Conservation (phyloP, 2,888 invertebrate genomes). For the Bhutanitis thaidina region DNA sequence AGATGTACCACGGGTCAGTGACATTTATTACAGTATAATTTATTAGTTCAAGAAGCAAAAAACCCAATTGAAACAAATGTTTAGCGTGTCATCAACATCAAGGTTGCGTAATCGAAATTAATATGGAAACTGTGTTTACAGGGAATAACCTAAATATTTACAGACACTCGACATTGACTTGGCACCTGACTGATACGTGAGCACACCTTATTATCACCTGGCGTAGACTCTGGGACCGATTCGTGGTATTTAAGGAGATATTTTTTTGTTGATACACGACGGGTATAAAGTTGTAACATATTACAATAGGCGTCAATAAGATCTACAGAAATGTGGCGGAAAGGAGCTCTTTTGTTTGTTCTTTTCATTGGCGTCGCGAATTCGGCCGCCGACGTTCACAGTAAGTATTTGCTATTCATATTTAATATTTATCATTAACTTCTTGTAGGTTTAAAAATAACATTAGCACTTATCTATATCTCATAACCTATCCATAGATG, state of each 20-base stretch:
- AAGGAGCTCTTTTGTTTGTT: conserved; percentile 37
- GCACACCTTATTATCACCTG: conserved; percentile 38
- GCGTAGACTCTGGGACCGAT: conserved; percentile 29
- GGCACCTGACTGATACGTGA: conserved; percentile 34
- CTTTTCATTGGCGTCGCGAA: conserved; percentile 31
- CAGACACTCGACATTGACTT: conserved; percentile 27
- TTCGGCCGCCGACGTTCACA: conserved; percentile 30
- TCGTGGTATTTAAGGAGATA: conserved; percentile 33
- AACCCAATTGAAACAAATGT: too few species aligned
- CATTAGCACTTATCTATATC: too few species aligned
- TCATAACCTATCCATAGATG: too few species aligned
- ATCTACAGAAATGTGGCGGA: conserved; percentile 47
- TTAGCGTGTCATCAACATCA: background rate
- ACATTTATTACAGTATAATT: too few species aligned
- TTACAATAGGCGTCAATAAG: conserved; percentile 31
- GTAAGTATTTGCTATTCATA: conserved; percentile 36
- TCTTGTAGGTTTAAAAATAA: too few species aligned
- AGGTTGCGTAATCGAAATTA: conserved; percentile 28
- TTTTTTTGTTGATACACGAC: conserved; percentile 35
- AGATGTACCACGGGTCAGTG: too few species aligned
- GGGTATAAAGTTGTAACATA: conserved; percentile 52
- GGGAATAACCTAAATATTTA: conserved; percentile 19
- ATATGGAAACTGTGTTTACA: conserved; percentile 21
- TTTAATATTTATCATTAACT: too few species aligned
- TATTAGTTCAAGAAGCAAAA: too few species aligned